Evolutionary conservation across 2,797 vertebrate genomes (phyloP), one percentile per base, ranked within the genome.

Genomic region (Hyperoplus immaculatus): DNA sequence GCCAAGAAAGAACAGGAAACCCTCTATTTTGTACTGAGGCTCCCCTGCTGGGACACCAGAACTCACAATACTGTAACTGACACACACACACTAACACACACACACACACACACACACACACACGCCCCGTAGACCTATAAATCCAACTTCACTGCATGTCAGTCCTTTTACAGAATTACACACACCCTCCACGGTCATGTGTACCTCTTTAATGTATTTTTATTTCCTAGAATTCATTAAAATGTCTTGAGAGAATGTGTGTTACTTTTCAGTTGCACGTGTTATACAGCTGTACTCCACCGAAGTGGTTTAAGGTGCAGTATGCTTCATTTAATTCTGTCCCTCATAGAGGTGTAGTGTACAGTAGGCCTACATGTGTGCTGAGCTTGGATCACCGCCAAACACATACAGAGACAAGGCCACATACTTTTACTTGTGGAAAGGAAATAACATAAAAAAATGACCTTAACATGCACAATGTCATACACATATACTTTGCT

Each of bases 1-100:
- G 80, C 87, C 88, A 85, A 76, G 66, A 84, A 71, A 66, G 69
- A 70, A 39, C 63, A 80, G 76, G 82, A 85, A 87, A 85, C 53
- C 51, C 56, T 72, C 74, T 66, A 38, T 55, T 2, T 18, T 43
- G 66, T 21, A 49, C 66, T 1, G 43, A 68, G 57, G 65, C 76
- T 75, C 62, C 59, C 80, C 75, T 65, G 36, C 77, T 57, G 71
- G 57, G 77, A 82, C 49, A n/a, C 66, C 16, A 42, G 56, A 78
- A 84, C 65, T 79, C 53, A 62, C 70, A 73, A 65, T 42, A 38
- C 69, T 43, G 16, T 59, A 65, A 81, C 68, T 15, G 69, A 45
- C 11, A 12, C 56, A 1, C 15, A 36, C 29, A 29, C 29, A 29
- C 29, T 29, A 29, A 29, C 29, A 29, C 29, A 29, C 29, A 29